Percentiles rank a stretch among this genome's conserved stretches.
These are phyloP conservation scores for Myopa tessellatipennis DNA, from an alignment of 2,888 invertebrate species.

Conservation along the genomic window DNA sequence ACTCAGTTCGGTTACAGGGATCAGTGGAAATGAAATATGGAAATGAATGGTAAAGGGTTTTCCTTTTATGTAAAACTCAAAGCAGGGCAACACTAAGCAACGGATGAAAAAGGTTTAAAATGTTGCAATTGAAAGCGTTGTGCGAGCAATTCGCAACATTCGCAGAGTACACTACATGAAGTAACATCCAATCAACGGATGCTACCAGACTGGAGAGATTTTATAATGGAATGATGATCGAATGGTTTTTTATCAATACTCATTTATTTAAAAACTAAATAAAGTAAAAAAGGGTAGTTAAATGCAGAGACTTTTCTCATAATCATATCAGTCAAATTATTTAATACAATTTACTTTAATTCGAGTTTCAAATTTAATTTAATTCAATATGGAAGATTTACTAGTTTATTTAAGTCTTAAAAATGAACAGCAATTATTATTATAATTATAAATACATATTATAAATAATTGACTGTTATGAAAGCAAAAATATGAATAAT, in stretches of 20 bases:
- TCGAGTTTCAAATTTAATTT: no score
- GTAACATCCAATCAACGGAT: background rate
- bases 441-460: constrained; percentile 46
- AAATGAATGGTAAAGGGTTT: no score
- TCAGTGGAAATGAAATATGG: no score
- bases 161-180: constrained; percentile 50
- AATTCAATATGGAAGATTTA: background rate
- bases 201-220: background rate
- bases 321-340: no score
- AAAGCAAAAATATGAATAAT: constrained; percentile 52
- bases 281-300: no score
- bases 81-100: background rate
- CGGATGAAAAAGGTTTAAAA: background rate
- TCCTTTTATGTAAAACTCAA: no score
- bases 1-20: no score
- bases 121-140: background rate
- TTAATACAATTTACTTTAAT: no score
- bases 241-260: no score
- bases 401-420: background rate
- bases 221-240: constrained; percentile 35
- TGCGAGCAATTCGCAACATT: constrained; percentile 37
- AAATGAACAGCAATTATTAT: constrained; percentile 47
- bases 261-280: no score
- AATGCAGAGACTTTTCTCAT: no score
- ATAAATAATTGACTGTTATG: constrained; percentile 54